A percentile compares a stretch with the other conserved stretches of the same genome.
Evolutionary conservation across 2,797 vertebrate species (phyloP).

Genomic region (Erethizon dorsatum): DNA sequence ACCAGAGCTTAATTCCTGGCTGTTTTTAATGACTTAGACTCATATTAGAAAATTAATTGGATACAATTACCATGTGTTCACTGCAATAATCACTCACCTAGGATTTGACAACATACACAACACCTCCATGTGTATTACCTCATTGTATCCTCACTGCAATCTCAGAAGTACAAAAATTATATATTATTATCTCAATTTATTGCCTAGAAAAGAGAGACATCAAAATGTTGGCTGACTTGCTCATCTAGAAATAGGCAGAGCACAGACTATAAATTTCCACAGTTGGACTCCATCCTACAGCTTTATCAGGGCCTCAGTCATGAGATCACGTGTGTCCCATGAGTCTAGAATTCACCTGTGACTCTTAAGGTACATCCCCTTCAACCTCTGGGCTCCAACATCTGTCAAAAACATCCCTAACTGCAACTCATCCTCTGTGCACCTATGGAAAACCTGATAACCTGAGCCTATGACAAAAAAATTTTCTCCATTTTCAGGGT

Average conservation of each 20-base stretch:
- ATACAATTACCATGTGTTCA: neutral
- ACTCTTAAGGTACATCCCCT: neutral
- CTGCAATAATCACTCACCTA: neutral
- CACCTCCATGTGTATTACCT: neutral
- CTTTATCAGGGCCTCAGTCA: neutral
- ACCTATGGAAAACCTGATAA: neutral
- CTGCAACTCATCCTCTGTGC: neutral
- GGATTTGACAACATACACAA: neutral
- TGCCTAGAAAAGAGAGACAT: neutral
- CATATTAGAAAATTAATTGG: slow-evolving; percentile 3
- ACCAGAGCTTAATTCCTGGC: neutral
- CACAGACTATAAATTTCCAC: neutral
- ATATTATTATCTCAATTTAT: neutral
- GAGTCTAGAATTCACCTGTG: neutral
- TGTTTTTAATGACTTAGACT: slow-evolving; percentile 36
- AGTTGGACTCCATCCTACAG: neutral
- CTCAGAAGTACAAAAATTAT: neutral
- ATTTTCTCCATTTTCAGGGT: slow-evolving; percentile 49
- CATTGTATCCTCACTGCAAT: neutral
- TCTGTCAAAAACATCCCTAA: slow-evolving; percentile 32
- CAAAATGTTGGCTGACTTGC: neutral
- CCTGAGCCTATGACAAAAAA: neutral
- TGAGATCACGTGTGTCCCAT: neutral
- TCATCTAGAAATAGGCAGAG: neutral
- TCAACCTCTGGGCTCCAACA: neutral